Evolutionary conservation across 2,113 vertebrate species (phyloP).

Genomic region (Girardinichthys multiradiatus): DNA sequence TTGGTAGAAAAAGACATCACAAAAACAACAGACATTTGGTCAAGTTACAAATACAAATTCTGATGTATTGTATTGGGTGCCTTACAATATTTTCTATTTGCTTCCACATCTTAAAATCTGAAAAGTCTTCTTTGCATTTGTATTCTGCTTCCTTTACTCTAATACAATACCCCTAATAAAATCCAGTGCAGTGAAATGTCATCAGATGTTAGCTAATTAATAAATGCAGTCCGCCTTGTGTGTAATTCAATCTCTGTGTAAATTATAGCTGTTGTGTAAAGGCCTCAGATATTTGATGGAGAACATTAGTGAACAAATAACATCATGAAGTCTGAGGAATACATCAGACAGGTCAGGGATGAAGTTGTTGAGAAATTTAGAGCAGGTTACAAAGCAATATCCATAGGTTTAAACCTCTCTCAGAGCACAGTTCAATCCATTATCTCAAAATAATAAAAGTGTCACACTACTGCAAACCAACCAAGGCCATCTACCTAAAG

Average conservation of each 20-base stretch:
- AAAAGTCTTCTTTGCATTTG: background rate
- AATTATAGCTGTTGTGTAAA: background rate
- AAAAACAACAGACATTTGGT: constrained; percentile 9
- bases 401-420: no score
- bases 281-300: background rate
- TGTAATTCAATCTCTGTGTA: background rate
- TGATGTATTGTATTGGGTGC: background rate
- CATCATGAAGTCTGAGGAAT: background rate
- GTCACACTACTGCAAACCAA: no score
- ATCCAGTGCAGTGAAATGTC: background rate
- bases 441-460: no score
- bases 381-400: no score
- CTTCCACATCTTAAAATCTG: background rate
- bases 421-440: no score
- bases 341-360: no score
- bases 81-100: background rate
- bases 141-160: no score
- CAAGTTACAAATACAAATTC: background rate
- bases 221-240: background rate
- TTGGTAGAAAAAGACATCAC: constrained; percentile 25
- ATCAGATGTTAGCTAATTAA: background rate
- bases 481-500: no score
- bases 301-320: background rate
- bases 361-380: no score
- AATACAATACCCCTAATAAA: background rate